phyloP scores from a whole-genome alignment of 2,113 vertebrate genomes.

The Xiphophorus hellerii region DNA sequence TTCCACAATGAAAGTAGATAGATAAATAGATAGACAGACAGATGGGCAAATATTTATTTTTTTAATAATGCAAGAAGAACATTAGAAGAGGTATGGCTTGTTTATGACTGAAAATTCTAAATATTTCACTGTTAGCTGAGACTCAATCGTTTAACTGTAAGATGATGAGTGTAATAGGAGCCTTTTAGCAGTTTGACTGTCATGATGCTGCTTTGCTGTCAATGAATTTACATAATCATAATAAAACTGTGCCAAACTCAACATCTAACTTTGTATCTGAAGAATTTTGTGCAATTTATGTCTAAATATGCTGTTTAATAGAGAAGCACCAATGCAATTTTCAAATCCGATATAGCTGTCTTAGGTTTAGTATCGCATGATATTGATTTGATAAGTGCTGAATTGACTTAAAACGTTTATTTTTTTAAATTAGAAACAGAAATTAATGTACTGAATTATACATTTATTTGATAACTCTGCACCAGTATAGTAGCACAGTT shows the following conservation, averaged over 20 bases:
- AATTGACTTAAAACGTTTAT: too few relatives aligned
- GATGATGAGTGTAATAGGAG: neutral
- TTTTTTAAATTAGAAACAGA: too few relatives aligned
- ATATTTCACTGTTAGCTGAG: slow-evolving; percentile 5
- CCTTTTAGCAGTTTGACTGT: neutral
- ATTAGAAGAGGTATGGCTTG: neutral
- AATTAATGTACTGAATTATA: too few relatives aligned
- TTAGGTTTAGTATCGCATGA: too few relatives aligned
- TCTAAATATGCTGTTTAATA: neutral
- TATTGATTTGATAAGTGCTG: too few relatives aligned
- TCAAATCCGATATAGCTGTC: too few relatives aligned
- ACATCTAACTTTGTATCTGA: neutral
- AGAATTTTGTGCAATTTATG: neutral
- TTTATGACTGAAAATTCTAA: slow-evolving; percentile 29
- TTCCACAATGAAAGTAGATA: neutral
- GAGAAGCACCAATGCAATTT: neutral
- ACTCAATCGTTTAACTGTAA: neutral
- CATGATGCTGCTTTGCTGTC: slow-evolving; percentile 2
- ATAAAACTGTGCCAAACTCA: neutral
- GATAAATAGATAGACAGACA: too few relatives aligned
- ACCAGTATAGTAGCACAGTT: too few relatives aligned
- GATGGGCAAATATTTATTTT: too few relatives aligned
- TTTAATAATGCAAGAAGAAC: neutral
- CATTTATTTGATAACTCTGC: too few relatives aligned
- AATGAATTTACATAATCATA: neutral